A percentile compares a stretch with the other conserved stretches of the same genome.
Conservation (phyloP, 2,888 invertebrate genomes). For the Andrena hattorfiana region DNA sequence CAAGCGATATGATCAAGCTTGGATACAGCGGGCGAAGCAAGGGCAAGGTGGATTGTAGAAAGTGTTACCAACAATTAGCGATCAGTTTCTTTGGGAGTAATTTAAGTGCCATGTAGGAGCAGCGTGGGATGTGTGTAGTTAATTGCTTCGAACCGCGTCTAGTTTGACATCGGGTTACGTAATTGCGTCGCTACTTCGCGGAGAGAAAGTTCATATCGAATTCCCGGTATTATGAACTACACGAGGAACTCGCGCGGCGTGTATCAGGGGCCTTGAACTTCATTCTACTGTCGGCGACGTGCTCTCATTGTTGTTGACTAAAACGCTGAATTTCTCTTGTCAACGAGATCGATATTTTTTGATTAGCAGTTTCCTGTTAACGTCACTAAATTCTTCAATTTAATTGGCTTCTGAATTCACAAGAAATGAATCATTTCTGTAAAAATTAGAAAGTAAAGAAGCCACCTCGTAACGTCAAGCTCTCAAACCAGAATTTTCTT, state of each 20-base stretch:
- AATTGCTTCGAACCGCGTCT: conserved; percentile 13
- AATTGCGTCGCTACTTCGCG: conserved; percentile 18
- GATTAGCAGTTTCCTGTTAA: background rate
- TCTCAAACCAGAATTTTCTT: too few relatives aligned
- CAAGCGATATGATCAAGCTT: conserved; percentile 23
- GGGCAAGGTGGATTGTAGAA: conserved; percentile 26
- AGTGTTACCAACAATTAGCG: conserved; percentile 21
- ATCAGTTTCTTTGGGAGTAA: background rate
- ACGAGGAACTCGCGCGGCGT: conserved; percentile 23
- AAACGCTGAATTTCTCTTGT: background rate
- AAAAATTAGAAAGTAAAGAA: background rate
- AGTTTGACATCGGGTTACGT: conserved; percentile 10
- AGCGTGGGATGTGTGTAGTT: conserved; percentile 9
- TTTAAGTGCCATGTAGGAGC: background rate
- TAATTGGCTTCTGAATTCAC: too few relatives aligned
- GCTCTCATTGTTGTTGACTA: background rate
- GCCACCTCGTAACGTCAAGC: background rate
- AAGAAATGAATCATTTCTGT: background rate
- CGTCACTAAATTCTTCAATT: background rate
- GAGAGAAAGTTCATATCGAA: conserved; percentile 48
- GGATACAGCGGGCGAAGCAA: background rate
- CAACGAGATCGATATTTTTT: background rate
- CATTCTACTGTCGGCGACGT: background rate
- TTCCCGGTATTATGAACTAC: conserved; percentile 40
- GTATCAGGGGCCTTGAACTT: conserved; percentile 16